Evolutionary conservation across 2,888 invertebrate species (phyloP).

Genomic region (Vesta saturnalis): DNA sequence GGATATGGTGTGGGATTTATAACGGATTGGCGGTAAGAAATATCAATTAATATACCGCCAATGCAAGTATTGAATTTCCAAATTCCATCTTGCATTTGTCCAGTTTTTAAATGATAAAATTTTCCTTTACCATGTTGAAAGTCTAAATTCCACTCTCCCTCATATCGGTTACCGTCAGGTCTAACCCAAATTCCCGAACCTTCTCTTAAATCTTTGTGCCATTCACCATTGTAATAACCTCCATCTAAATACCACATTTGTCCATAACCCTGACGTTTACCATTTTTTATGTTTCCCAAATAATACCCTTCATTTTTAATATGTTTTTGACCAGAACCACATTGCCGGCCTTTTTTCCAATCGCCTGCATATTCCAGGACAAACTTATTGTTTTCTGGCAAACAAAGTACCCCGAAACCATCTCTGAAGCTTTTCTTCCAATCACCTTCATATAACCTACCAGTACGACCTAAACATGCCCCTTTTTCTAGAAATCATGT

Average conservation of each 20-base stretch:
- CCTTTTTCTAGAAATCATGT: slow-evolving; percentile 64
- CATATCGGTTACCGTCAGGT: slow-evolving; percentile 64
- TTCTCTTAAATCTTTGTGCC: slow-evolving; percentile 60
- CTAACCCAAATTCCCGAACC: slow-evolving; percentile 48
- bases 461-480: slow-evolving; percentile 60
- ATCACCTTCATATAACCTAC: slow-evolving; percentile 72
- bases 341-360: slow-evolving; percentile 68
- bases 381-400: slow-evolving; percentile 61
- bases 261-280: slow-evolving; percentile 68
- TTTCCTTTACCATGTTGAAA: slow-evolving; percentile 71
- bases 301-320: slow-evolving; percentile 69
- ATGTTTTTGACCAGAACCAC: slow-evolving; percentile 69
- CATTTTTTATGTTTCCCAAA: slow-evolving; percentile 67
- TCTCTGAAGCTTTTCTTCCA: slow-evolving; percentile 67
- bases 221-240: slow-evolving; percentile 71
- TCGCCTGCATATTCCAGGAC: slow-evolving; percentile 67
- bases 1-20: slow-evolving; percentile 66
- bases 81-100: slow-evolving; percentile 73
- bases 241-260: slow-evolving; percentile 70
- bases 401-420: slow-evolving; percentile 68
- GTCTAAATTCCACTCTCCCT: slow-evolving; percentile 70
- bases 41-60: slow-evolving; percentile 68
- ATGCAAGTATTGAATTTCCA: slow-evolving; percentile 69
- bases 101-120: slow-evolving; percentile 71
- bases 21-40: slow-evolving; percentile 69